Base-by-base conservation (phyloP, 2,797 vertebrate genomes). In the Carapus acus region DNA sequence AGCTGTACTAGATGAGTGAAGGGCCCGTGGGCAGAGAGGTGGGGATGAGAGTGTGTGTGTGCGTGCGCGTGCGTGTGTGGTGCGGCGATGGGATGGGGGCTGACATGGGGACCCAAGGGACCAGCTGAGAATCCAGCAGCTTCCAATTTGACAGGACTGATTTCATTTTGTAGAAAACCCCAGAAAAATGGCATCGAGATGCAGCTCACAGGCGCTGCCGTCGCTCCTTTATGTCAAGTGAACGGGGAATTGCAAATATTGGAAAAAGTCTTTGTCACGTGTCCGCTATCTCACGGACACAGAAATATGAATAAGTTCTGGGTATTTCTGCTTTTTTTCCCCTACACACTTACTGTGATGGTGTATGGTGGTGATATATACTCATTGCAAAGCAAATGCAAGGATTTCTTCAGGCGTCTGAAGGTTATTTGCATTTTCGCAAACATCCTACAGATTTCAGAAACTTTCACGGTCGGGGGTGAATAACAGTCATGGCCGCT, bases 91-190 rank as follows among this genome's bases (percentile, higher is more conserved):
- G n/a, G n/a, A n/a, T n/a, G 37, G 58, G 60, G 56, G 52, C 43
- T 1, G n/a, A 62, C 65, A 60, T 34, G 49, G 31, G 39, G 49
- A 65, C 60, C 39, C 36, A 34, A 18, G 19, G 61, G 52, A 49
- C 71, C 37, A 49, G 58, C 52, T 9, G 2, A 37, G 52, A 76
- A 66, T 71, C 57, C 51, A 70, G 69, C 53, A 43, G 61, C 46
- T 74, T 74, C n/a, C 75, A 67, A 49, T 79, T 71, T 63, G 64
- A 77, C 54, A 54, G 39, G 49, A 52, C 56, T 69, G 59, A 74
- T 79, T 73, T 75, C 54, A 72, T 82, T 74, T 73, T 13, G 39
- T 57, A 21, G 42, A 19, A 52, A 22, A 22, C 50, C 62, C 62
- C 42, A 58, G 47, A n/a, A 66, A 73, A 80, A 73, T 52, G 17